Conservation (phyloP, 2,888 invertebrate species). For the Piscicola geometra region DNA sequence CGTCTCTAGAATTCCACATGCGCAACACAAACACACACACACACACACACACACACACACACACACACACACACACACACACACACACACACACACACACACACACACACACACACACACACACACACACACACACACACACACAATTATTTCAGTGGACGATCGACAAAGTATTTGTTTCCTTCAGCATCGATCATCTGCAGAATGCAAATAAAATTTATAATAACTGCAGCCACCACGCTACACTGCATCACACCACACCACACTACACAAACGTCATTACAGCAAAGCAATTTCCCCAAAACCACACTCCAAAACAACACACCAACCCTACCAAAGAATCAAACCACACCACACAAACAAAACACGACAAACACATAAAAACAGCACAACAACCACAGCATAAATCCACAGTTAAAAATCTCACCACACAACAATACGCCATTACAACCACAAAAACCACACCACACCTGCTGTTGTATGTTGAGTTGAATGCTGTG, state of each 20-base stretch:
- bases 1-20: not conserved
- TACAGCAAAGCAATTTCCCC: no score
- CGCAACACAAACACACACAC: not conserved
- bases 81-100: no score
- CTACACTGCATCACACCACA: not conserved
- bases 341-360: no score
- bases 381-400: not conserved
- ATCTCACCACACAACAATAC: no score
- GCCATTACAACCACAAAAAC: not conserved
- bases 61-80: not conserved
- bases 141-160: not conserved
- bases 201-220: not conserved
- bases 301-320: no score
- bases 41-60: slow-evolving; percentile 2
- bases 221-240: not conserved
- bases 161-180: not conserved
- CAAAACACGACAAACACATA: no score
- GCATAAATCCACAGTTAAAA: not conserved
- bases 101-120: slow-evolving; percentile 11
- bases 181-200: no score
- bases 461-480: not conserved
- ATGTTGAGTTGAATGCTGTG: no score
- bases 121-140: not conserved
- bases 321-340: no score
- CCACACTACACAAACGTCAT: no score